These are phyloP conservation scores for Agrotis puta DNA, from an alignment of 2,888 invertebrate genomes.

Conservation along the genomic window DNA sequence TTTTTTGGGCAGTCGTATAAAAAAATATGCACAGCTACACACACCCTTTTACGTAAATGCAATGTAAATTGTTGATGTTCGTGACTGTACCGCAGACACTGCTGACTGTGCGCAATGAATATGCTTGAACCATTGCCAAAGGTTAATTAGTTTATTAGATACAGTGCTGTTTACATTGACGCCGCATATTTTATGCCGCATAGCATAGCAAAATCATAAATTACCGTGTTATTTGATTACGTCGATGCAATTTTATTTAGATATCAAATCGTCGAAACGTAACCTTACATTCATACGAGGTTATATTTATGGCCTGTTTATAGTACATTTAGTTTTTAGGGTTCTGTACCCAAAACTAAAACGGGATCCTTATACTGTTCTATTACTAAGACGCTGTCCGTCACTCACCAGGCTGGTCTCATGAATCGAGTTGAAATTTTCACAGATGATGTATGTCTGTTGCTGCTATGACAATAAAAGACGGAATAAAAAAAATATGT, in stretches of 20 bases:
- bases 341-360: too few species aligned
- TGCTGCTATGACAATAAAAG: too few species aligned
- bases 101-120: slow-evolving; percentile 10
- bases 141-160: slow-evolving; percentile 40
- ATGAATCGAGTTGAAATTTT: too few species aligned
- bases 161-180: slow-evolving; percentile 24
- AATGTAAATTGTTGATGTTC: background rate
- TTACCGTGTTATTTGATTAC: slow-evolving; percentile 26
- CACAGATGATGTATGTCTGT: too few species aligned
- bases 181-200: slow-evolving; percentile 27
- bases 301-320: background rate
- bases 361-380: too few species aligned
- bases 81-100: background rate
- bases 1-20: too few species aligned
- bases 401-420: too few species aligned
- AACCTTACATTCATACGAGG: background rate
- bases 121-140: slow-evolving; percentile 35
- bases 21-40: too few species aligned
- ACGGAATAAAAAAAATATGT: too few species aligned
- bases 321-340: background rate
- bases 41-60: too few species aligned
- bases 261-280: slow-evolving; percentile 1
- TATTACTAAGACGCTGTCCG: too few species aligned
- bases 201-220: background rate
- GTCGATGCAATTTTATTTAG: slow-evolving; percentile 13